These are phyloP conservation scores for Trachops cirrhosus DNA, from an alignment of 2,797 vertebrate genomes.

Conservation along the genomic window DNA sequence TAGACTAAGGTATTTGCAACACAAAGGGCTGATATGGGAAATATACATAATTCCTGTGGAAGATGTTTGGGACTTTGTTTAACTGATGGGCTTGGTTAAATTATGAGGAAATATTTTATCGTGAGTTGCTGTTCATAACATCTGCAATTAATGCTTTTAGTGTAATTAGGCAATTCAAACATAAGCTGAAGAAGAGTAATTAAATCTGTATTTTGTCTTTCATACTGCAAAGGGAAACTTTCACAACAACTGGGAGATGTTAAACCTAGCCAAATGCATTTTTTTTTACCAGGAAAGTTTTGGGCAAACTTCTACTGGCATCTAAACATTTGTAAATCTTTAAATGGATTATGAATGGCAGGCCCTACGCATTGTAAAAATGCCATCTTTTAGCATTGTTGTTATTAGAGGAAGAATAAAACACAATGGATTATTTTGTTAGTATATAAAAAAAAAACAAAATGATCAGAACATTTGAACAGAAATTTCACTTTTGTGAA, in stretches of 20 bases:
- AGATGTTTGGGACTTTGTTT: neutral
- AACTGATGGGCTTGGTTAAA: slow-evolving; percentile 27
- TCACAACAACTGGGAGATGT: slow-evolving; percentile 38
- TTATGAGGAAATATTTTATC: slow-evolving; percentile 42
- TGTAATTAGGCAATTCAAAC: slow-evolving; percentile 43
- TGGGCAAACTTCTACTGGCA: slow-evolving; percentile 43
- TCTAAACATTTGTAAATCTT: slow-evolving; percentile 36
- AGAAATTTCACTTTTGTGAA: neutral
- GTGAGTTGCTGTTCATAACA: neutral
- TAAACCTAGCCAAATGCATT: slow-evolving; percentile 42
- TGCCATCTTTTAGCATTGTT: neutral
- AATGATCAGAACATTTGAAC: slow-evolving; percentile 12
- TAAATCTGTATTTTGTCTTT: slow-evolving; percentile 58
- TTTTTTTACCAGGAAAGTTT: slow-evolving; percentile 13
- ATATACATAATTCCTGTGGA: neutral
- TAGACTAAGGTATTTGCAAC: neutral
- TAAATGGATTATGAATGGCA: neutral
- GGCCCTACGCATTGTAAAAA: neutral
- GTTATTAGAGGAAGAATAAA: slow-evolving; percentile 27
- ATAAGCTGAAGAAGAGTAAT: slow-evolving; percentile 45
- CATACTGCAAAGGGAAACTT: slow-evolving; percentile 42
- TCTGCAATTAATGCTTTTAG: slow-evolving; percentile 51
- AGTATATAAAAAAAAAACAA: neutral
- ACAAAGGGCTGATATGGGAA: neutral
- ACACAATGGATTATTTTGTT: neutral